phyloP scores from a whole-genome alignment of 2,113 vertebrate species.

The Oreochromis aureus region DNA sequence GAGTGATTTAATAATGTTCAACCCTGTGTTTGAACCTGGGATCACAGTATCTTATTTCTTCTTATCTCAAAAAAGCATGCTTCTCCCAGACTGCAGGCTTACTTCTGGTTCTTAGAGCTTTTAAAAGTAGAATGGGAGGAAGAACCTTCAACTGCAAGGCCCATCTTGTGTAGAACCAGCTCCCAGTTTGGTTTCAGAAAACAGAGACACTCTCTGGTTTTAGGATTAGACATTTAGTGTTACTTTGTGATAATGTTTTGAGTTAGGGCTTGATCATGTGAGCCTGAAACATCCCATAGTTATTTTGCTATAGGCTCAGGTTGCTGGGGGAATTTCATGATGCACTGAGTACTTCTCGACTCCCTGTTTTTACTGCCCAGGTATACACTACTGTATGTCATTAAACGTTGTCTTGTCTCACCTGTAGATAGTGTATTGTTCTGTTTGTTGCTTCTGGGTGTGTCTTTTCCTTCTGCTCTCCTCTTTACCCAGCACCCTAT shows the following conservation, averaged over 20 bases:
- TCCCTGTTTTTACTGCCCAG: background rate
- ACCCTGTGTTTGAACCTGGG: background rate
- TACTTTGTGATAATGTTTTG: background rate
- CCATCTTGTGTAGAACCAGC: background rate
- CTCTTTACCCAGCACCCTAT: background rate
- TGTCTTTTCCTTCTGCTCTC: background rate
- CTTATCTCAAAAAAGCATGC: background rate
- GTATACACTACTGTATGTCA: background rate
- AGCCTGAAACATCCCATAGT: background rate
- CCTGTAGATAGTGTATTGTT: background rate
- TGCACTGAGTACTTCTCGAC: background rate
- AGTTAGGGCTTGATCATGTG: background rate
- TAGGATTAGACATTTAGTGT: background rate
- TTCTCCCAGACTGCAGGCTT: background rate
- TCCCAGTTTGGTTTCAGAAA: background rate
- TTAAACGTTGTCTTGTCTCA: background rate
- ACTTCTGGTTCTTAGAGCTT: background rate
- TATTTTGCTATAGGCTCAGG: background rate
- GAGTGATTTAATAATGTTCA: background rate
- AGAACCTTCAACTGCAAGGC: background rate
- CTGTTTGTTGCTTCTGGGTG: background rate
- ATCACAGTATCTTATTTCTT: background rate
- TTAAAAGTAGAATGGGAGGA: background rate
- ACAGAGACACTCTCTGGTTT: background rate
- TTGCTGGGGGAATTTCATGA: background rate